A percentile compares a stretch with the other conserved stretches of the same genome.
These are phyloP conservation scores for Rotaria magnacalcarata DNA, from an alignment of 2,888 invertebrate genomes.

Conservation along the genomic window DNA sequence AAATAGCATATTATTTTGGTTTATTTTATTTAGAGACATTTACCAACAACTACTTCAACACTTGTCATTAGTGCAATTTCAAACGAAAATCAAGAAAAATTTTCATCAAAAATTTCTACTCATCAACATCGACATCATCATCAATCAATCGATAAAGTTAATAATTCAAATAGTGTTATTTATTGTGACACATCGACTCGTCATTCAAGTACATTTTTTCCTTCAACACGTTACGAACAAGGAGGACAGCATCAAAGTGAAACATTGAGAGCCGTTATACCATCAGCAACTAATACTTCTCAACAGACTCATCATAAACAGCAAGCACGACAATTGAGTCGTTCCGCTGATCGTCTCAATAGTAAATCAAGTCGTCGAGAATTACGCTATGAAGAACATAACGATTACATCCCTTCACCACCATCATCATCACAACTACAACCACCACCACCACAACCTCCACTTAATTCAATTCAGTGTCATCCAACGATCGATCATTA, in stretches of 20 bases:
- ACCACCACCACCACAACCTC: background rate
- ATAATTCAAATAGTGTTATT: slow-evolving; percentile 20
- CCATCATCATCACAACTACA: no score
- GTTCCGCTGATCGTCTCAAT: slow-evolving; percentile 25
- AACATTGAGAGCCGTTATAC: background rate
- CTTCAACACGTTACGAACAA: background rate
- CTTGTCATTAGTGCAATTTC: background rate
- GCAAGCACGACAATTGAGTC: background rate
- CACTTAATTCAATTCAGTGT: background rate
- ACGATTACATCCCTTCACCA: slow-evolving; percentile 7
- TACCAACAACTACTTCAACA: background rate
- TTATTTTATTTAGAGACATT: background rate
- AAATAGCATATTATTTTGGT: background rate
- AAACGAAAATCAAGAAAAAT: background rate
- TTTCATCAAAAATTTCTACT: background rate
- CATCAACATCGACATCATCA: slow-evolving; percentile 1
- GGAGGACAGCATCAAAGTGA: background rate
- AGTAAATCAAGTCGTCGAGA: background rate
- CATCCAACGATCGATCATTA: slow-evolving; percentile 29
- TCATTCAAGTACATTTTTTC: background rate
- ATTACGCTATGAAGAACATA: slow-evolving; percentile 36
- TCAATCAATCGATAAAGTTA: slow-evolving; percentile 10
- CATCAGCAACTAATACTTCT: background rate
- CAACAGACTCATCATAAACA: background rate
- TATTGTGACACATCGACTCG: slow-evolving; percentile 21